A percentile compares a stretch with the other conserved stretches of the same genome.
These are phyloP conservation scores for Phyllotreta cruciferae DNA, from an alignment of 2,888 invertebrate species.

Conservation along the genomic window DNA sequence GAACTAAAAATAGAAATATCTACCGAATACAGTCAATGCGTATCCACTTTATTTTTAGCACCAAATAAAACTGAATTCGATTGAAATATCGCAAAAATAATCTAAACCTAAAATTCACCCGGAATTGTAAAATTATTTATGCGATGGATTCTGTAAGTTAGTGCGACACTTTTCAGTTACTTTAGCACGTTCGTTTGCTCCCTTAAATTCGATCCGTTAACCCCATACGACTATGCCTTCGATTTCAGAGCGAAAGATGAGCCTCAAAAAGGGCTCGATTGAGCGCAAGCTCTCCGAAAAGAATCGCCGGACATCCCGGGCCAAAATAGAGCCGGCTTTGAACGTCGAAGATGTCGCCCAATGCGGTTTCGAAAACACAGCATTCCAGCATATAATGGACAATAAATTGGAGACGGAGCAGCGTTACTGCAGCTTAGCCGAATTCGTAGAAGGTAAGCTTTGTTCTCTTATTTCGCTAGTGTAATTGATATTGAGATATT, in stretches of 20 bases:
- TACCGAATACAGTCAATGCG: too few species aligned
- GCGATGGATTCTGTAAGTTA: too few species aligned
- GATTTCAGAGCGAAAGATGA: conserved; percentile 64
- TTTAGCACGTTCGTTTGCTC: not conserved
- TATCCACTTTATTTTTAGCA: too few species aligned
- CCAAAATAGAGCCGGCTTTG: conserved; percentile 50
- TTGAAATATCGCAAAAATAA: too few species aligned
- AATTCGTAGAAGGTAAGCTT: conserved; percentile 74
- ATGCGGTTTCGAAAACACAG: conserved; percentile 77
- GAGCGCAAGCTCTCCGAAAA: conserved; percentile 49
- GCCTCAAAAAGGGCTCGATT: conserved; percentile 62
- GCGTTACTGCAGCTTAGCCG: conserved; percentile 80
- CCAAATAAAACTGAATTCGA: too few species aligned
- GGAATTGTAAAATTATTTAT: too few species aligned
- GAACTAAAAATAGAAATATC: too few species aligned
- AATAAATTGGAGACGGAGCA: conserved; percentile 61
- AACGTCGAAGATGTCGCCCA: conserved; percentile 64
- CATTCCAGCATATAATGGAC: conserved; percentile 62
- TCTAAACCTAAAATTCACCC: too few species aligned
- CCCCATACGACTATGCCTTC: conserved; percentile 5
- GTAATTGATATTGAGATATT: too few species aligned
- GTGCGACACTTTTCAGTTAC: not conserved
- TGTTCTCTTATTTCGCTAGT: too few species aligned
- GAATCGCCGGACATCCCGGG: conserved; percentile 50
- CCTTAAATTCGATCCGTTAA: not conserved